Conservation (phyloP, 2,797 vertebrate genomes). For the Hypotaenidia philippensis region DNA sequence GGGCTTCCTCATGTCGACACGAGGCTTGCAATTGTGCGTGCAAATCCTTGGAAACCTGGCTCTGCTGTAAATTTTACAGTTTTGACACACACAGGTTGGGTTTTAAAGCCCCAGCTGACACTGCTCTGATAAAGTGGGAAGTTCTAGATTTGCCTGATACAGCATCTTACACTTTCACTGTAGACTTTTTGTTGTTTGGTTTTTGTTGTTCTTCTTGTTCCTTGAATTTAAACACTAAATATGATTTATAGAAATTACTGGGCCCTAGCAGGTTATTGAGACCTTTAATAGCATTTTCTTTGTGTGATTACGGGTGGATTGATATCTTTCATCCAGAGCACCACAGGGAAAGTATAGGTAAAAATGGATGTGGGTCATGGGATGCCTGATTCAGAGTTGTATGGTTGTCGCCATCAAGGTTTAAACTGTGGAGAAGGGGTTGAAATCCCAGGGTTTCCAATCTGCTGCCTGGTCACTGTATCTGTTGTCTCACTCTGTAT, state of each 20-base stretch:
- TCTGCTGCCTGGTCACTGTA: neutral
- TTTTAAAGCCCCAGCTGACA: neutral
- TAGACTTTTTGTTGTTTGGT: neutral
- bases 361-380: neutral
- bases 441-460: neutral
- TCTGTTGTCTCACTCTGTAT: neutral
- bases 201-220: neutral
- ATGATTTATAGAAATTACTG: neutral
- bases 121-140: neutral
- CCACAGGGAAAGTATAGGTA: neutral
- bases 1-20: neutral
- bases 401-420: neutral
- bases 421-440: neutral
- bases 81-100: neutral
- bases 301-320: neutral
- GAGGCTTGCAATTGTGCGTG: neutral
- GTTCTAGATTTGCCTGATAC: neutral
- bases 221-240: neutral
- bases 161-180: neutral
- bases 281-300: neutral
- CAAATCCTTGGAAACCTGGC: neutral
- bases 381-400: neutral
- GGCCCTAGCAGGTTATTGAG: neutral
- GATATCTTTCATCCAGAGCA: neutral
- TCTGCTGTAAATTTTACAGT: neutral